Conservation (phyloP, 2,888 invertebrate species). For the Drosophila affinis region DNA sequence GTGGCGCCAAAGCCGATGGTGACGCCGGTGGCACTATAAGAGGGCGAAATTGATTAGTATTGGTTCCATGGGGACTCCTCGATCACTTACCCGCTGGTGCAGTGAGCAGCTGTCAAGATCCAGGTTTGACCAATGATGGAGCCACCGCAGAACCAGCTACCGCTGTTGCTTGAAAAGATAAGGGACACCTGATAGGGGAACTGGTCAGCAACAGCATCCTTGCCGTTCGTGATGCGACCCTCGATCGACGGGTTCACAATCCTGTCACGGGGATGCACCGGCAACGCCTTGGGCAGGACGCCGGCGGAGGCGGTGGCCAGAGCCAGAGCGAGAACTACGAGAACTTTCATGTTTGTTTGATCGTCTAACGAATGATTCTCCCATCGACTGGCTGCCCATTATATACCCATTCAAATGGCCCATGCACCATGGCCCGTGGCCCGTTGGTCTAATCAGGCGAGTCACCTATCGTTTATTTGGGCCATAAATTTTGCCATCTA, state of each 20-base stretch:
- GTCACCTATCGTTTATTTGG: not conserved
- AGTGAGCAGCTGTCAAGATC: slow-evolving; percentile 78
- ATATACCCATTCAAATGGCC: slow-evolving; percentile 9
- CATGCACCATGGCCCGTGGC: not conserved
- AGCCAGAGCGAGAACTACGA: slow-evolving; percentile 64
- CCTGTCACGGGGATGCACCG: slow-evolving; percentile 60
- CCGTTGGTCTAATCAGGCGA: not conserved
- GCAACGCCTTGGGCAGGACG: slow-evolving; percentile 40
- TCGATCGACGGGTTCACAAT: slow-evolving; percentile 31
- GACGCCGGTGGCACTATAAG: slow-evolving; percentile 58
- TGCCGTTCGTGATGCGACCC: slow-evolving; percentile 76
- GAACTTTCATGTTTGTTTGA: slow-evolving; percentile 60
- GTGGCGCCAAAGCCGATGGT: slow-evolving; percentile 67
- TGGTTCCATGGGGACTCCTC: not conserved
- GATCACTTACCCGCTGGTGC: slow-evolving; percentile 69
- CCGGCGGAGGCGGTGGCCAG: slow-evolving; percentile 68
- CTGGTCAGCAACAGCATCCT: slow-evolving; percentile 56
- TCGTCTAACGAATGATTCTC: slow-evolving; percentile 43
- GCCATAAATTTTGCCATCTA: slow-evolving; percentile 6
- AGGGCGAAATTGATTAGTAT: not conserved
- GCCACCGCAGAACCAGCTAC: slow-evolving; percentile 75
- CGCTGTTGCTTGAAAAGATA: slow-evolving; percentile 49
- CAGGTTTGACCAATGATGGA: slow-evolving; percentile 63
- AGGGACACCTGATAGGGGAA: slow-evolving; percentile 76
- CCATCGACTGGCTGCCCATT: slow-evolving; percentile 8